Conservation (phyloP, 2,113 vertebrate genomes). For the Daubentonia madagascariensis region DNA sequence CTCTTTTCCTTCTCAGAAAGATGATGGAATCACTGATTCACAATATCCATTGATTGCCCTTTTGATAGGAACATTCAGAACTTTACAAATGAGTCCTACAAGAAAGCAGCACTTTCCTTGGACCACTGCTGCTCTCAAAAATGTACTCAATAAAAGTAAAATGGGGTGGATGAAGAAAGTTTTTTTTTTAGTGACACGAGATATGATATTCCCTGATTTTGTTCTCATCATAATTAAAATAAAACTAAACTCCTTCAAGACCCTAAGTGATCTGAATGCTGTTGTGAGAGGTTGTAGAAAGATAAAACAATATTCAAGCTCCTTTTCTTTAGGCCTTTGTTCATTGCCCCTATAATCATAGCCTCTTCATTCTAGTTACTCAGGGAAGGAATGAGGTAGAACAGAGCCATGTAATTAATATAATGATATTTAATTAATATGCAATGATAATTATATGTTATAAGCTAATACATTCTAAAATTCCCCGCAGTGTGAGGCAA, state of each 20-base stretch:
- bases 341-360: constrained; percentile 10
- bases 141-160: neutral
- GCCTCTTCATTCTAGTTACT: neutral
- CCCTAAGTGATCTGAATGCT: neutral
- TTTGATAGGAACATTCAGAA: neutral
- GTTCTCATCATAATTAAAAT: neutral
- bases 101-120: neutral
- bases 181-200: neutral
- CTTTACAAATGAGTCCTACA: neutral
- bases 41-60: neutral
- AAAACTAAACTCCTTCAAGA: neutral
- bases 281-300: neutral
- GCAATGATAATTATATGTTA: constrained; percentile 50
- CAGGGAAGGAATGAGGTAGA: constrained; percentile 54
- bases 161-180: neutral
- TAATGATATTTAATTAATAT: constrained; percentile 68
- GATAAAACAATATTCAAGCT: constrained; percentile 14
- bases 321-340: constrained; percentile 20
- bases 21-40: neutral
- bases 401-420: constrained; percentile 63
- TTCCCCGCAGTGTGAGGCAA: neutral
- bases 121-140: neutral
- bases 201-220: neutral
- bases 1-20: neutral
- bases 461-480: constrained; percentile 42